A percentile compares a stretch with the other conserved stretches of the same genome.
These are phyloP conservation scores for Drepana arcuata DNA, from an alignment of 1,140 invertebrate genomes.

Conservation along the genomic window DNA sequence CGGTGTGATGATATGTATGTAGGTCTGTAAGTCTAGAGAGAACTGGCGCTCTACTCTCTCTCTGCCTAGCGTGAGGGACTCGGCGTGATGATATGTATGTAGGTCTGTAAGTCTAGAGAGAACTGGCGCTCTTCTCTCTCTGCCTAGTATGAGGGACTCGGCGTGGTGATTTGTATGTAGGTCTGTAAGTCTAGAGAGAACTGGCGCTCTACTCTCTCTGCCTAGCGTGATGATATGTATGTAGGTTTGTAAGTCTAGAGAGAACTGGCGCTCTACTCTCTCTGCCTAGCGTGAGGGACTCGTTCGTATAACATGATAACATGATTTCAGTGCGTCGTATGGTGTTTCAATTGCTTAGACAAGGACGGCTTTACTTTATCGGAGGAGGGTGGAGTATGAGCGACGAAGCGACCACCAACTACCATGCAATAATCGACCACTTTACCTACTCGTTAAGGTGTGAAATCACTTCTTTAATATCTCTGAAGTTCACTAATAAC, in stretches of 20 bases:
- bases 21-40: neutral
- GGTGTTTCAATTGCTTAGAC: conserved; percentile 74
- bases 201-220: neutral
- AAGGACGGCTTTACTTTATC: conserved; percentile 89
- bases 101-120: too few species aligned
- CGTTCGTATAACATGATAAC: neutral
- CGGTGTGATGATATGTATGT: neutral
- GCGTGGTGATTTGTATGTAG: neutral
- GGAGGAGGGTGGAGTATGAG: conserved; percentile 92
- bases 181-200: neutral
- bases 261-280: neutral
- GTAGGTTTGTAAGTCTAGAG: neutral
- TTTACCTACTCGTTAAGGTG: conserved; percentile 85
- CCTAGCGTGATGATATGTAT: neutral
- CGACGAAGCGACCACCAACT: conserved; percentile 93
- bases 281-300: neutral
- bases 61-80: too few species aligned
- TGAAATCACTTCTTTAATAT: conserved; percentile 13
- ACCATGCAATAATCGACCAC: conserved; percentile 94
- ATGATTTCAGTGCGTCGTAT: conserved; percentile 73
- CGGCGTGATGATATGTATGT: too few species aligned
- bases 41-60: too few species aligned
- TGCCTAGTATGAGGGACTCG: neutral
- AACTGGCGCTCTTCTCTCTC: neutral
- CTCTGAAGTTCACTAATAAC: neutral